Conservation (phyloP, 2,797 vertebrate genomes). For the Hippoglossus hippoglossus region DNA sequence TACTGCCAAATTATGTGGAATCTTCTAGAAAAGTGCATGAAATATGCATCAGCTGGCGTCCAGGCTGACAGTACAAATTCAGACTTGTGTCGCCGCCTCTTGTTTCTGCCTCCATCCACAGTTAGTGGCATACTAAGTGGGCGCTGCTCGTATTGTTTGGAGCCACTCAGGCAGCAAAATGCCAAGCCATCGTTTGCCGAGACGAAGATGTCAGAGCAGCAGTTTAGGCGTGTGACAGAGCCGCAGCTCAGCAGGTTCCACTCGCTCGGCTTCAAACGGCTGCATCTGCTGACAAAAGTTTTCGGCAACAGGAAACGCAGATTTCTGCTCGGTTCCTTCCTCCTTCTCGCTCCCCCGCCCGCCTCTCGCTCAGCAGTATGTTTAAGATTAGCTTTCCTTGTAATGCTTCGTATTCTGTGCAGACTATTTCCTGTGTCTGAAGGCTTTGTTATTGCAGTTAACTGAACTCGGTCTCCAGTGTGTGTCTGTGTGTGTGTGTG, state of each 20-base stretch:
- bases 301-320: slow-evolving; percentile 83
- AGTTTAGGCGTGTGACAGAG: slow-evolving; percentile 43
- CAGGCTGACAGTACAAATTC: slow-evolving; percentile 17
- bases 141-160: slow-evolving; percentile 29
- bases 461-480: slow-evolving; percentile 20
- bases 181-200: slow-evolving; percentile 49
- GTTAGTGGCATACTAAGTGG: slow-evolving; percentile 40
- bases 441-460: slow-evolving; percentile 44
- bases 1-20: slow-evolving; percentile 4
- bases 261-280: slow-evolving; percentile 66
- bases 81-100: background rate
- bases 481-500: slow-evolving; percentile 5
- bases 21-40: slow-evolving; percentile 31
- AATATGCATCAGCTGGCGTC: slow-evolving; percentile 40
- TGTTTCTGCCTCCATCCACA: slow-evolving; percentile 16
- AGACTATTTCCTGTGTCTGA: slow-evolving; percentile 64
- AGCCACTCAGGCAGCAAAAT: slow-evolving; percentile 53
- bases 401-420: slow-evolving; percentile 56
- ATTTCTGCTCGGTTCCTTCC: slow-evolving; percentile 80
- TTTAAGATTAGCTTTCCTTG: slow-evolving; percentile 61
- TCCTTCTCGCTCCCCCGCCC: slow-evolving; percentile 18
- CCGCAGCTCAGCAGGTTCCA: slow-evolving; percentile 58
- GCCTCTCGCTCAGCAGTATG: slow-evolving; percentile 42
- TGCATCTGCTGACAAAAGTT: slow-evolving; percentile 70
- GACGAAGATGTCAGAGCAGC: slow-evolving; percentile 62